These are phyloP conservation scores for Ectemnius cavifrons DNA, from an alignment of 2,888 invertebrate genomes.

Conservation along the genomic window DNA sequence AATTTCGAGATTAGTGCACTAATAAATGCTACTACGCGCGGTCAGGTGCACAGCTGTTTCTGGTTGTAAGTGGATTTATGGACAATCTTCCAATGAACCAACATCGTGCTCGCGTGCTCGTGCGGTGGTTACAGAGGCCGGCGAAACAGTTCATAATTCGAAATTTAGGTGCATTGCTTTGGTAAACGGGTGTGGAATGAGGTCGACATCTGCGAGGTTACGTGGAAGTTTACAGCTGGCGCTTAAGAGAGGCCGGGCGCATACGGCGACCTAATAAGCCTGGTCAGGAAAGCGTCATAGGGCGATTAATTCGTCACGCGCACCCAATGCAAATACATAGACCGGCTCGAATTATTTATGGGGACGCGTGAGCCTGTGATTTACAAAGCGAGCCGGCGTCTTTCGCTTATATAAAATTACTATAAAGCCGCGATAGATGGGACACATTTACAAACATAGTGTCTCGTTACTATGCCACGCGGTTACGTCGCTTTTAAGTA, in stretches of 20 bases:
- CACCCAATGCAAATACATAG: neutral
- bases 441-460: conserved; percentile 13
- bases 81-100: too few species aligned
- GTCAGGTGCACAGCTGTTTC: too few species aligned
- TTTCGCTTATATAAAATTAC: conserved; percentile 1
- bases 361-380: neutral
- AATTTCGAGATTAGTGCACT: too few species aligned
- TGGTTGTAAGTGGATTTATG: too few species aligned
- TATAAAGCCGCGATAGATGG: neutral
- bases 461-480: conserved; percentile 15
- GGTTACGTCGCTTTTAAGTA: conserved; percentile 28
- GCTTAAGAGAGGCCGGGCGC: neutral
- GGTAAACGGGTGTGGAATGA: too few species aligned
- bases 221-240: conserved; percentile 9
- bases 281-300: neutral
- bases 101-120: too few species aligned
- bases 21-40: too few species aligned
- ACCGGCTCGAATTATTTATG: neutral
- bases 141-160: too few species aligned
- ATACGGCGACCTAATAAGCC: neutral
- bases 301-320: neutral
- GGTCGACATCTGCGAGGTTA: neutral
- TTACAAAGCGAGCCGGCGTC: neutral
- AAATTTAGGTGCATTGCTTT: too few species aligned
- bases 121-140: too few species aligned